Evolutionary conservation across 2,113 vertebrate species (phyloP).

Genomic region (Thunnus maccoyii): DNA sequence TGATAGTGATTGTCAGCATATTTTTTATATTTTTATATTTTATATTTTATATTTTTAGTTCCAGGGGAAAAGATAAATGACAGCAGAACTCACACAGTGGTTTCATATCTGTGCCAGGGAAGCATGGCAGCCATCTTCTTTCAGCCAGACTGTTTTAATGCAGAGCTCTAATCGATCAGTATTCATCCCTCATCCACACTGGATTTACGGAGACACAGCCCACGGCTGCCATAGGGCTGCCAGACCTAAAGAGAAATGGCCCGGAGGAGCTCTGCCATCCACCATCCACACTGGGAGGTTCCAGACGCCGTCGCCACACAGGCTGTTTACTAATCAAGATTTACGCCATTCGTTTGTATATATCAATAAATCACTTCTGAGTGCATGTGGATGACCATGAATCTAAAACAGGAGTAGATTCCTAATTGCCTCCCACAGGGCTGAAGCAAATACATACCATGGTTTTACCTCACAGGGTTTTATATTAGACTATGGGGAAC

Average conservation of each 20-base stretch:
- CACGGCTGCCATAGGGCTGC: conserved; percentile 53
- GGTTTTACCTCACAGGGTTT: conserved; percentile 40
- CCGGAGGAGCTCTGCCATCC: conserved; percentile 49
- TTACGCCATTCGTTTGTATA: conserved; percentile 51
- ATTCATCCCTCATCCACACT: conserved; percentile 60
- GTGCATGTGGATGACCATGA: conserved; percentile 62
- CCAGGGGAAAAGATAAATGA: background rate
- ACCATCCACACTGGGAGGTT: conserved; percentile 44
- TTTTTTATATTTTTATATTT: too few relatives aligned
- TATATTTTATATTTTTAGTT: background rate
- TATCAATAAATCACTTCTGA: conserved; percentile 62
- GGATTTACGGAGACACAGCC: conserved; percentile 63
- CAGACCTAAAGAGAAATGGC: conserved; percentile 65
- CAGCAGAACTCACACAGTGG: conserved; percentile 2
- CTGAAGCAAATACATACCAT: conserved; percentile 13
- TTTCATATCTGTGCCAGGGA: conserved; percentile 36
- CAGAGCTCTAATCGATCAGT: conserved; percentile 72
- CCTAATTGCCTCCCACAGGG: conserved; percentile 65
- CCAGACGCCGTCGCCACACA: conserved; percentile 37
- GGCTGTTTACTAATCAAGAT: conserved; percentile 66
- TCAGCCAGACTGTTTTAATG: conserved; percentile 53
- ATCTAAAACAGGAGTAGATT: conserved; percentile 53
- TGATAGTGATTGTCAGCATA: background rate
- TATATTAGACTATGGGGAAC: conserved; percentile 32
- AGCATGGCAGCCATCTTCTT: conserved; percentile 38